Conservation (phyloP, 2,797 vertebrate species). For the Hylomyscus alleni region DNA sequence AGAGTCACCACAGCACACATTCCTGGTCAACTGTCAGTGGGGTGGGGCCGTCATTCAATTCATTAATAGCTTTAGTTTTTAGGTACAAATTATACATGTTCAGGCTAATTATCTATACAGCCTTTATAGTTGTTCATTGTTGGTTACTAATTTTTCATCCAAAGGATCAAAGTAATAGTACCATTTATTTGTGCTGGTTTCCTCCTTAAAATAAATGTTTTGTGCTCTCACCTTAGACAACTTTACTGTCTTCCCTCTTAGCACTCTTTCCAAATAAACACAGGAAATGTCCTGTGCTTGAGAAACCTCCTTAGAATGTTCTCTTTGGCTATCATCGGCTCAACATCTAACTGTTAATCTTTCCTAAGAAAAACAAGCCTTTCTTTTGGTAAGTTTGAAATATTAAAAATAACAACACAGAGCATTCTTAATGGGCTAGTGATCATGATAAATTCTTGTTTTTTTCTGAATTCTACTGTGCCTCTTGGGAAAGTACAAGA, state of each 20-base stretch:
- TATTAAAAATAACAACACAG: constrained; percentile 68
- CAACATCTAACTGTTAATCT: constrained; percentile 80
- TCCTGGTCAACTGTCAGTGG: constrained; percentile 45
- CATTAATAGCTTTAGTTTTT: constrained; percentile 73
- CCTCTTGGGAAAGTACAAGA: constrained; percentile 7
- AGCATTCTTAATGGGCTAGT: constrained; percentile 74
- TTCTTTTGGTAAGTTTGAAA: constrained; percentile 77
- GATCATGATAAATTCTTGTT: constrained; percentile 58
- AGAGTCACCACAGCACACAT: constrained; percentile 7
- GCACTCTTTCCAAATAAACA: constrained; percentile 67
- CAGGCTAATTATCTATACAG: neutral
- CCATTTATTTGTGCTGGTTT: constrained; percentile 22
- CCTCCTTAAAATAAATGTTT: constrained; percentile 55
- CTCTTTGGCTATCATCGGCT: constrained; percentile 58
- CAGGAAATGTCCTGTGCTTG: constrained; percentile 13
- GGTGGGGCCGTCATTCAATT: constrained; percentile 59
- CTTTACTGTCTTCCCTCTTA: constrained; percentile 23
- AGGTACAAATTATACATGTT: constrained; percentile 67
- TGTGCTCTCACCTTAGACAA: constrained; percentile 13
- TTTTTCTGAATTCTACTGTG: constrained; percentile 20
- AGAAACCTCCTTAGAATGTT: constrained; percentile 57
- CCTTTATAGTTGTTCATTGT: constrained; percentile 65
- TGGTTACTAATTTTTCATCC: constrained; percentile 68
- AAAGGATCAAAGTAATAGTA: constrained; percentile 63
- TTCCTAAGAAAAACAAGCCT: constrained; percentile 81